Evolutionary conservation across 92 coral and sea anemone species (phyloP), one percentile per base, ranked within the genome.

Genomic region (Hydrozoanthus gracilis): DNA sequence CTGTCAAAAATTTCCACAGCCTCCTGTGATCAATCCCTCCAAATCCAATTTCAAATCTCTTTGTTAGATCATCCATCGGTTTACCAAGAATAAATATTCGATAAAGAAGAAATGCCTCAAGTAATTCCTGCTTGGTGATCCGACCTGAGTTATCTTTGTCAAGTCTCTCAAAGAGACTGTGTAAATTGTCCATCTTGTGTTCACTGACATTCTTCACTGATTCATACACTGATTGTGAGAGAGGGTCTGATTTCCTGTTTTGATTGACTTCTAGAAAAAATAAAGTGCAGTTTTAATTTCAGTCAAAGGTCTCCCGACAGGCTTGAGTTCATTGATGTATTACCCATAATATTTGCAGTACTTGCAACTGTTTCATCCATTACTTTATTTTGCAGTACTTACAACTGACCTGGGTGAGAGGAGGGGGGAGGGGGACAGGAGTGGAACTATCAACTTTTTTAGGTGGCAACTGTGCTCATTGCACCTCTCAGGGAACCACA

Each of bases 21-120:
- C 83, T 65, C 79, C 72, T 89, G 76, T 93, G 83, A 15, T 86
- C 20, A 17, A 93, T 88, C 16, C 93, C 94, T 20, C 93, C 94
- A 27, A 82, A 70, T 0, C 71, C 82, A 72, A 77, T 88, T 64
- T 87, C 83, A 78, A 93, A 93, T 80, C 79, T 93, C 79, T 93
- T 88, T 3, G 90, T 88, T 44, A 93, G 92, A 9, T 84, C 90
- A 14, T 48, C 75, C 86, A 93, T 64, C 51, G 93, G 89, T 7
- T 87, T 77, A 16, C 95, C 96, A 75, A 93, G 92, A 54, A 93
- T 92, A 44, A 93, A 89, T 35, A 93, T 91, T 71, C 82, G 83
- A 85, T 93, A 87, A 17, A 84, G 62, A 15, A 89, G 93, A 73
- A 93, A 88, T 55, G 90, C 96, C 44, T 91, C 87, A 14, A 75